A percentile compares a stretch with the other conserved stretches of the same genome.
Conservation (phyloP, 1,140 invertebrate species). For the Caenorhabditis elegans region WBcel235 BX284606.5:5537001-5537500, state of each 20-base stretch:
- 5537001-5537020: not conserved
- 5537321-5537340: conserved; percentile 17
- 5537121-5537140: conserved; percentile 32
- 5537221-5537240: conserved; percentile 6
- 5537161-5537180: conserved; percentile 33
- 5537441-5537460: not conserved
- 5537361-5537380: not conserved
- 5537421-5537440: not conserved
- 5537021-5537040: conserved; percentile 38
- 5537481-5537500: not conserved
- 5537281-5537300: conserved; percentile 3
- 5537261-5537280: conserved; percentile 34
- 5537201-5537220: not conserved
- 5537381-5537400: not conserved
- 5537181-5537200: not conserved
- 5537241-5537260: conserved; percentile 31
- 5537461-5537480: not conserved
- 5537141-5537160: conserved; percentile 11
- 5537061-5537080: conserved; percentile 21
- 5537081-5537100: not conserved
- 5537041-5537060: not conserved
- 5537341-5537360: conserved; percentile 24
- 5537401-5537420: not conserved
- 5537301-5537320: not conserved
- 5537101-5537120: not conserved